Conservation (phyloP, 2,113 vertebrate species). For the Ameiurus melas region DNA sequence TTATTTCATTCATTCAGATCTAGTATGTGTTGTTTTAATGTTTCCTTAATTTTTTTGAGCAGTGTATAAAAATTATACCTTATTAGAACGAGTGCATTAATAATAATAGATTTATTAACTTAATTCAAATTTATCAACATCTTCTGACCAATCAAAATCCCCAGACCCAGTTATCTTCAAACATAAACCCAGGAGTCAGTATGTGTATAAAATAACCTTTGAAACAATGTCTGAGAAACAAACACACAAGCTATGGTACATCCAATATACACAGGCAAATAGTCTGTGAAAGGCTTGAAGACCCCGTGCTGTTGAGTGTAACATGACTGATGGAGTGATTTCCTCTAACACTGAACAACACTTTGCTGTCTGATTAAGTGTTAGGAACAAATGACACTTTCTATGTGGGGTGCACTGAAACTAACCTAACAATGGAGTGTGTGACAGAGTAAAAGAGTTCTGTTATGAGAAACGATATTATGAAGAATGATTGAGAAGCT, state of each 20-base stretch:
- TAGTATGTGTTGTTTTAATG: too few species aligned
- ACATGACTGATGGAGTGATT: not conserved
- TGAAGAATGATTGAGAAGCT: not conserved
- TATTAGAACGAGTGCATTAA: not conserved
- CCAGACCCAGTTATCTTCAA: not conserved
- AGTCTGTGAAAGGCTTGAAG: not conserved
- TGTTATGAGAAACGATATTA: not conserved
- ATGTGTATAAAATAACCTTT: not conserved
- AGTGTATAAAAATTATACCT: not conserved
- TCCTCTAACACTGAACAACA: constrained; percentile 29
- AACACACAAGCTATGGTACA: not conserved
- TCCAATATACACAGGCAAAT: not conserved
- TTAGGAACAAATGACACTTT: constrained; percentile 4
- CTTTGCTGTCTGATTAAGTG: constrained; percentile 31
- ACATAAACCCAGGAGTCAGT: not conserved
- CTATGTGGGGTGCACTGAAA: not conserved
- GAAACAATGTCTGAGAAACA: not conserved
- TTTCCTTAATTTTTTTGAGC: too few species aligned
- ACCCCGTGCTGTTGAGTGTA: not conserved
- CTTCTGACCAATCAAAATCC: not conserved
- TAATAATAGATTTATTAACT: too few species aligned
- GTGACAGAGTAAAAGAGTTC: not conserved
- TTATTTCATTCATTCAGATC: too few species aligned
- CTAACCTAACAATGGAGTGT: not conserved
- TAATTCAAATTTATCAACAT: not conserved